Percentiles rank a stretch among this genome's conserved stretches.
These are phyloP conservation scores for Cheilosia variabilis DNA, from an alignment of 2,888 invertebrate genomes.

Conservation along the genomic window DNA sequence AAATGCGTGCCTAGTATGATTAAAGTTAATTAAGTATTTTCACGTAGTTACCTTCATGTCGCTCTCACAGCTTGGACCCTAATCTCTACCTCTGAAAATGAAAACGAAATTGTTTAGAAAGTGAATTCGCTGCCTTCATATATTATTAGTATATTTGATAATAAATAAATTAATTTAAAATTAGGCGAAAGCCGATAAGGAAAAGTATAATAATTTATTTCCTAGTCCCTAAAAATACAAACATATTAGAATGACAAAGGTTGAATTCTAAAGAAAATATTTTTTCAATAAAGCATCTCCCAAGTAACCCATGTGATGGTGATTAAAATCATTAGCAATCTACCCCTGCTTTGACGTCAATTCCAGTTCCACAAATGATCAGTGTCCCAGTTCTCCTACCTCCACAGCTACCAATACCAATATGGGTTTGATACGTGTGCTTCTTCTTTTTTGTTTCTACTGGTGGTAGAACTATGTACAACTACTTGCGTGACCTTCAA, in stretches of 20 bases:
- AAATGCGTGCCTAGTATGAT: slow-evolving; percentile 68
- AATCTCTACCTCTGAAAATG: slow-evolving; percentile 45
- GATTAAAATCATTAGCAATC: neutral
- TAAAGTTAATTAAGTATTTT: slow-evolving; percentile 66
- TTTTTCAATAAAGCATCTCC: slow-evolving; percentile 4
- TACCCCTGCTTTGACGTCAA: slow-evolving; percentile 6
- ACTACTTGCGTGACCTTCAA: slow-evolving; percentile 63
- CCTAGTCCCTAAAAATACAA: neutral
- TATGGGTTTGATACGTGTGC: neutral
- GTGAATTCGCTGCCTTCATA: slow-evolving; percentile 28
- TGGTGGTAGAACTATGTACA: slow-evolving; percentile 5
- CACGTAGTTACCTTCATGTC: slow-evolving; percentile 33
- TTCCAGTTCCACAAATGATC: slow-evolving; percentile 2
- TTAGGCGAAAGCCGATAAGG: slow-evolving; percentile 20
- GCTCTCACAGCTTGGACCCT: neutral
- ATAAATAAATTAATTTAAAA: slow-evolving; percentile 4
- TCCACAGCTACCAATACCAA: no score
- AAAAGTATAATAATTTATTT: no score
- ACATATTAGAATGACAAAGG: slow-evolving; percentile 5
- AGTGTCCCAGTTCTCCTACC: neutral
- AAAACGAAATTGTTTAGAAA: slow-evolving; percentile 51
- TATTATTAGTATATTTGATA: slow-evolving; percentile 17
- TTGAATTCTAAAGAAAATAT: neutral
- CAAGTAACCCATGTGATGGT: neutral
- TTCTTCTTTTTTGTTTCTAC: neutral